These are phyloP conservation scores for Zootermopsis nevadensis DNA, from an alignment of 2,888 invertebrate species.

Conservation along the genomic window DNA sequence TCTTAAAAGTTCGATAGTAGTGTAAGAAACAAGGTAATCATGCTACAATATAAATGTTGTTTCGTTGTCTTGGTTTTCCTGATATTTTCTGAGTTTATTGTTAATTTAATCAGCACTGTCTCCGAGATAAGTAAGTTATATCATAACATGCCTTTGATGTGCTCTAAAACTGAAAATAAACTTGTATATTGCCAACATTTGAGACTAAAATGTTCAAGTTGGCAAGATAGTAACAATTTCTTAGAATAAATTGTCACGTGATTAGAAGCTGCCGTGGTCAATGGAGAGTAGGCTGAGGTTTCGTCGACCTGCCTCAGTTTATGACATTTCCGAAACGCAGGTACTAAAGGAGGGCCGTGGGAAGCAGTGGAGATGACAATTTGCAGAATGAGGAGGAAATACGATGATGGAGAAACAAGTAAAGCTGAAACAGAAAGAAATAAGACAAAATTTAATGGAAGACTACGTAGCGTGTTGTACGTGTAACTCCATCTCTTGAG, in stretches of 20 bases:
- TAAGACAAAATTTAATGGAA: background rate
- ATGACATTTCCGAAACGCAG: background rate
- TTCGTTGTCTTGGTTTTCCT: no score
- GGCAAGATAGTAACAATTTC: background rate
- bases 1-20: no score
- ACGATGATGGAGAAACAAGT: background rate
- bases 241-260: background rate
- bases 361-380: background rate
- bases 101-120: no score
- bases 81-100: no score
- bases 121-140: no score
- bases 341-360: background rate
- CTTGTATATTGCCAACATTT: background rate
- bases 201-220: background rate
- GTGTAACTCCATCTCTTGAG: background rate
- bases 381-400: background rate
- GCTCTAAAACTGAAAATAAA: no score
- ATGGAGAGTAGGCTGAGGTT: background rate
- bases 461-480: background rate
- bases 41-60: no score
- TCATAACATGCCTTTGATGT: no score
- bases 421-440: constrained; percentile 4
- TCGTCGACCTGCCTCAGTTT: background rate
- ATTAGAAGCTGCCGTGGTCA: background rate
- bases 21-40: no score